Evolutionary conservation across 2,888 invertebrate species (phyloP), one percentile per base, ranked within the genome.

Genomic region (Nebria brevicollis): DNA sequence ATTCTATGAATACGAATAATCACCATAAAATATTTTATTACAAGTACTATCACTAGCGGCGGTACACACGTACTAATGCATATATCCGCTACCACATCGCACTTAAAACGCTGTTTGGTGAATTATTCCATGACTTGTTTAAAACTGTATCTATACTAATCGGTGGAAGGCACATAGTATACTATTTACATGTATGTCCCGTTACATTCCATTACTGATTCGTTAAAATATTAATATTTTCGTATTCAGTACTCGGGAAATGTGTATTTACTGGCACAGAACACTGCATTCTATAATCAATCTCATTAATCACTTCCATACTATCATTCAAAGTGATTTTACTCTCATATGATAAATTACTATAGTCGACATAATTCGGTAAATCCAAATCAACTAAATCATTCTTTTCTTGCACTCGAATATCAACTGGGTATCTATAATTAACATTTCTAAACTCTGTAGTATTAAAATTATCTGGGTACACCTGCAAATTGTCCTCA

Each of bases 281-380:
- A 81, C 77, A 81, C 20, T 77, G 81, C 65, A 88, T 86, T 84
- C 88, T 85, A 84, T 88, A 89, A 84, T 89, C 89, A 3, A 89
- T 84, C 68, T 89, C 89, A 77, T 86, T 87, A 77, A 88, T 87
- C 75, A 87, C 85, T n/a, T 86, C 83, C 75, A 84, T 85, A 72
- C 87, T 87, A 76, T 85, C 86, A 43, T 83, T 84, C 0, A 82
- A 70, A 34, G 84, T 84, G 68, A 85, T 85, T 84, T 86, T 88
- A 82, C 85, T 86, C 76, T 88, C 88, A 75, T 87, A 88, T 13
- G 88, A 75, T 77, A 89, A 85, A 79, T 86, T 86, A 74, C 86
- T 87, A 81, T 89, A 89, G 77, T 89, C 89, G 26, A 86, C 85
- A 83, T 87, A 89, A 81, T 88, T 88, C 1, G 86, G 85, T 13